These are phyloP conservation scores for Poeciliopsis turrubarensis DNA, from an alignment of 2,113 vertebrate genomes.

Conservation along the genomic window DNA sequence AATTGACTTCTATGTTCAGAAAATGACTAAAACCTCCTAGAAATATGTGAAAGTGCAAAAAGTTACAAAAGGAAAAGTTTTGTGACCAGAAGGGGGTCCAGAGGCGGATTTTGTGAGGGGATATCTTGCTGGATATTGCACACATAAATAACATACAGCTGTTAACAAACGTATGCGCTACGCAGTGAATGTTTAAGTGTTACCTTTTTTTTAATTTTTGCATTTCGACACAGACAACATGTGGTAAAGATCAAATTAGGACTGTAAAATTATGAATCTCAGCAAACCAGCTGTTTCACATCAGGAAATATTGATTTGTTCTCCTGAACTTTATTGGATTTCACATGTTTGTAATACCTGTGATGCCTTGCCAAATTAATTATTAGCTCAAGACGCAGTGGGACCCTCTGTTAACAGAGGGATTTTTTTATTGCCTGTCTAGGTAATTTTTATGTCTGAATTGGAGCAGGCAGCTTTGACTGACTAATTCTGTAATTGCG, in stretches of 20 bases:
- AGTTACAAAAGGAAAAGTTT: slow-evolving; percentile 40
- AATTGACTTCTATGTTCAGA: slow-evolving; percentile 16
- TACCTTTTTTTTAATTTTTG: slow-evolving; percentile 6
- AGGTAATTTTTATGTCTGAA: slow-evolving; percentile 19
- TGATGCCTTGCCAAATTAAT: slow-evolving; percentile 24
- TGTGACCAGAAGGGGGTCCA: slow-evolving; percentile 5
- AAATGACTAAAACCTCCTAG: slow-evolving; percentile 36
- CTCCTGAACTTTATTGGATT: slow-evolving; percentile 29
- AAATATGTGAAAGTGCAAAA: slow-evolving; percentile 34
- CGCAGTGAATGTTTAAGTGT: slow-evolving; percentile 5
- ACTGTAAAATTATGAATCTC: neutral
- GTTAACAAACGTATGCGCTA: slow-evolving; percentile 10
- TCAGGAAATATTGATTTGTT: slow-evolving; percentile 35
- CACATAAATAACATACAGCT: slow-evolving; percentile 11
- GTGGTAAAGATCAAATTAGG: slow-evolving; percentile 6
- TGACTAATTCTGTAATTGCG: slow-evolving; percentile 12
- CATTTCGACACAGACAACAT: neutral
- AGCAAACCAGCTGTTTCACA: slow-evolving; percentile 26
- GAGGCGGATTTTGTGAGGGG: neutral
- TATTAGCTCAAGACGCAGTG: slow-evolving; percentile 28
- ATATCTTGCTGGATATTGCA: neutral
- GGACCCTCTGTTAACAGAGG: slow-evolving; percentile 10
- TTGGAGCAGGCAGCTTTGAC: slow-evolving; percentile 17
- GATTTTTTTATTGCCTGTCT: slow-evolving; percentile 48
- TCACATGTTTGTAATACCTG: slow-evolving; percentile 39